phyloP scores from a whole-genome alignment of 2,888 invertebrate species.

The Eupithecia subfuscata region DNA sequence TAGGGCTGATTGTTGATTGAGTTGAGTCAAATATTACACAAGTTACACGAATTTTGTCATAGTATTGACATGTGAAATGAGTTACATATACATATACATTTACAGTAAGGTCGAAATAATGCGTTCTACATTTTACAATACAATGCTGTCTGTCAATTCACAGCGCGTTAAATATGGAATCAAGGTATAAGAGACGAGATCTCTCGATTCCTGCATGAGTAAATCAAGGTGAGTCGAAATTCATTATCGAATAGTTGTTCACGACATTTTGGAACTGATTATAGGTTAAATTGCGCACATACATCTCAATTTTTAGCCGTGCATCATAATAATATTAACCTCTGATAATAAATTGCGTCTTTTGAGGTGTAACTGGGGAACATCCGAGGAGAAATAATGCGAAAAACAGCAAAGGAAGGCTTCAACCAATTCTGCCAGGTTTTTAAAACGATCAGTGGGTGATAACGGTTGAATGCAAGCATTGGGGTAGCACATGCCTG shows the following conservation, averaged over 20 bases:
- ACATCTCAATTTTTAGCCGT: background rate
- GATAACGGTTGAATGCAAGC: conserved; percentile 77
- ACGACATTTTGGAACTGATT: conserved; percentile 1
- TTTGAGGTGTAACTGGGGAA: background rate
- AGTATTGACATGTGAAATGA: background rate
- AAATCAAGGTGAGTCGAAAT: background rate
- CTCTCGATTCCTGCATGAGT: background rate
- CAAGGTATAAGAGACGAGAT: conserved; percentile 8
- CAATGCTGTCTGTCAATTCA: background rate
- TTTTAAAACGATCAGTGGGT: conserved; percentile 66
- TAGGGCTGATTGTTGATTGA: background rate
- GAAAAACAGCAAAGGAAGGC: background rate
- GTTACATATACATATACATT: background rate
- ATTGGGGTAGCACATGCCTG: conserved; percentile 81
- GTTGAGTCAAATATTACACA: background rate
- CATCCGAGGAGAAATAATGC: background rate
- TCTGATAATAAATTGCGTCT: background rate
- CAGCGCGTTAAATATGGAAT: background rate
- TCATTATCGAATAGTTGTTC: background rate
- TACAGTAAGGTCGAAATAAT: background rate
- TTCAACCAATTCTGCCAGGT: background rate
- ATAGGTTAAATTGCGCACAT: background rate
- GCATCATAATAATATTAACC: background rate
- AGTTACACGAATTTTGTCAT: background rate
- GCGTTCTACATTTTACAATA: background rate